phyloP scores from a whole-genome alignment of 2,888 invertebrate genomes.

The Emmelina monodactyla region DNA sequence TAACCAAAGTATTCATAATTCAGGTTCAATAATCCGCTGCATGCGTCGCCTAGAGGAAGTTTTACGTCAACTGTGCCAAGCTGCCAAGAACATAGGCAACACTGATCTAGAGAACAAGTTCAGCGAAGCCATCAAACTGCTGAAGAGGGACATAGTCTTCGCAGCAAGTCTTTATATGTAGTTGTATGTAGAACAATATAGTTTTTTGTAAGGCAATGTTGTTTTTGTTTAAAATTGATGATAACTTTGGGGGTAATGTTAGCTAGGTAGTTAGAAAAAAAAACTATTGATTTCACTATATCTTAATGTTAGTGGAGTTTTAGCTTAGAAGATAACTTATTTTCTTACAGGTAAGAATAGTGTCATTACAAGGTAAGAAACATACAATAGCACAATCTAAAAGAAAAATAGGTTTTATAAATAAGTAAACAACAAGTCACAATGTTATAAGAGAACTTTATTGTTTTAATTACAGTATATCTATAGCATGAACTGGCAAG shows the following conservation, averaged over 20 bases:
- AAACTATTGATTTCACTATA: neutral
- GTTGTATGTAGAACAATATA: neutral
- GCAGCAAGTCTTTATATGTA: slow-evolving; percentile 92
- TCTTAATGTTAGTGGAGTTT: slow-evolving; percentile 7
- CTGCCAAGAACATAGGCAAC: slow-evolving; percentile 96
- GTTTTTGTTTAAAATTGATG: neutral
- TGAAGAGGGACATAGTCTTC: slow-evolving; percentile 99
- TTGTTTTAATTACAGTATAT: slow-evolving; percentile 63
- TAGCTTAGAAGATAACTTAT: too few species aligned
- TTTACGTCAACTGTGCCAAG: slow-evolving; percentile 92
- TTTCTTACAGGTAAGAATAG: too few species aligned
- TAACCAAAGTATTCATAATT: too few species aligned
- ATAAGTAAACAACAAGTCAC: slow-evolving; percentile 22
- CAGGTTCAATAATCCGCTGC: slow-evolving; percentile 76
- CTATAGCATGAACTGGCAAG: slow-evolving; percentile 65
- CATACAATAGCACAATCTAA: too few species aligned
- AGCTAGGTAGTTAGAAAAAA: too few species aligned
- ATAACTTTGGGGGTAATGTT: too few species aligned
- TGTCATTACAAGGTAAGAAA: too few species aligned
- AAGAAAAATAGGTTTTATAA: too few species aligned
- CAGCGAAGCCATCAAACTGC: slow-evolving; percentile 85
- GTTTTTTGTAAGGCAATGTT: slow-evolving; percentile 5
- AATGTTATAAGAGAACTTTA: slow-evolving; percentile 67
- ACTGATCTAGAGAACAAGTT: slow-evolving; percentile 96
- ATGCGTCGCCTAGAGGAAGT: slow-evolving; percentile 97